Evolutionary conservation across 2,113 vertebrate species (phyloP), one percentile per base, ranked within the genome.

Genomic region (Telmatochromis brichardi): DNA sequence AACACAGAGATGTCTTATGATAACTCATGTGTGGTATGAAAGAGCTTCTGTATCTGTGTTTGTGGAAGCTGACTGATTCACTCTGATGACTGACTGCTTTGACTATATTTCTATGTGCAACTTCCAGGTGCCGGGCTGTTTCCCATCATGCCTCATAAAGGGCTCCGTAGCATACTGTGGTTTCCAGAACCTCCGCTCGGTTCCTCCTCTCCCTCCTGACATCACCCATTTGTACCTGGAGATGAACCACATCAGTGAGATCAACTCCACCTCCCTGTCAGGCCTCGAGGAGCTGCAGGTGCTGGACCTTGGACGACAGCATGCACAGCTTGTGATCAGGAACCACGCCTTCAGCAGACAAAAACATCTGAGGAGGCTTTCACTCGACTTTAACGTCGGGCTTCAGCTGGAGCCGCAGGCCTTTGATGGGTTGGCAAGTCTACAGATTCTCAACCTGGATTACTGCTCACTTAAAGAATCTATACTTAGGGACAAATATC

Each of bases 311-410:
- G 96, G 96, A 21, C 2, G 0, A 0, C 98, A 99, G 86, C 0
- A 1, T 0, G 94, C 89, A 2, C 8, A 60, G 5, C 91, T 99
- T 6, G 88, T 85, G 5, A 94, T 98, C 60, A 90, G 92, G 76
- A 94, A 91, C 87, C 92, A 96, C 55, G 94, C 98, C 2, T 99
- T 99, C 94, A 93, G 81, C 84, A 94, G 96, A 50, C 90, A 98
- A 82, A 95, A 93, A 50, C 96, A 92, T 6, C 96, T 99, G 60
- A 81, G 2, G 31, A 1, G 83, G 71, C 94, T 99, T 55, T 92
- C 96, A 40, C 93, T 99, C 14, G 96, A 95, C 12, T 5, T 1
- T 13, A 98, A 95, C 54, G 1, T 0, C 0, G 33, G 95, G 6
- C 94, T 97, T 19, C 89, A 85, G 0, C 86, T 98, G 84, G 96